Evolutionary conservation across 2,113 vertebrate genomes (phyloP).

Genomic region (Fregata magnificens): DNA sequence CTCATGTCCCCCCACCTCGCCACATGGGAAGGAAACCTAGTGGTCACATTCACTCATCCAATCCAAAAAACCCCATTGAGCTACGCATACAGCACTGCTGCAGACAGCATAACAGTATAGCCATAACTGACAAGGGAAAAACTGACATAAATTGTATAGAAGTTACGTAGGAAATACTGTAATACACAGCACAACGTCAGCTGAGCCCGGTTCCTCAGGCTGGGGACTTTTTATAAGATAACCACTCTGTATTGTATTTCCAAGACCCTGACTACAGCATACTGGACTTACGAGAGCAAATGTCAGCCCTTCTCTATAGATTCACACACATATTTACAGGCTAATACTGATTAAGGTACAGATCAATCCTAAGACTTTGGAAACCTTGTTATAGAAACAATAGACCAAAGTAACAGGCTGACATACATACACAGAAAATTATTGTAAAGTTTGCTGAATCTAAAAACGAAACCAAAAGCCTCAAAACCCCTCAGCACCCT

Average conservation of each 20-base stretch:
- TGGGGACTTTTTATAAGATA: not conserved
- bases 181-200: not conserved
- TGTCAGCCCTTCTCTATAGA: not conserved
- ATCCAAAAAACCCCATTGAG: not conserved
- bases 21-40: not conserved
- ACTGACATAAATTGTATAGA: not conserved
- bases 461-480: not conserved
- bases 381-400: not conserved
- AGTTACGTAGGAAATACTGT: not conserved
- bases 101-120: not conserved
- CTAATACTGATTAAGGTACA: not conserved
- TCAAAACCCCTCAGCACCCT: not conserved
- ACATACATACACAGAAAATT: not conserved
- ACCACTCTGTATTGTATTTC: not conserved
- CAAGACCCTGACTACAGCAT: not conserved
- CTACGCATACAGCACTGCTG: not conserved
- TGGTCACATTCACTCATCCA: not conserved
- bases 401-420: not conserved
- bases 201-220: not conserved
- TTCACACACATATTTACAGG: not conserved
- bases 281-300: not conserved
- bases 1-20: not conserved
- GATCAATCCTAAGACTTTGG: not conserved
- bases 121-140: not conserved
- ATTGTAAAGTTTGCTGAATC: not conserved